Conservation (phyloP, 2,888 invertebrate genomes). For the Eristalis intricaria region DNA sequence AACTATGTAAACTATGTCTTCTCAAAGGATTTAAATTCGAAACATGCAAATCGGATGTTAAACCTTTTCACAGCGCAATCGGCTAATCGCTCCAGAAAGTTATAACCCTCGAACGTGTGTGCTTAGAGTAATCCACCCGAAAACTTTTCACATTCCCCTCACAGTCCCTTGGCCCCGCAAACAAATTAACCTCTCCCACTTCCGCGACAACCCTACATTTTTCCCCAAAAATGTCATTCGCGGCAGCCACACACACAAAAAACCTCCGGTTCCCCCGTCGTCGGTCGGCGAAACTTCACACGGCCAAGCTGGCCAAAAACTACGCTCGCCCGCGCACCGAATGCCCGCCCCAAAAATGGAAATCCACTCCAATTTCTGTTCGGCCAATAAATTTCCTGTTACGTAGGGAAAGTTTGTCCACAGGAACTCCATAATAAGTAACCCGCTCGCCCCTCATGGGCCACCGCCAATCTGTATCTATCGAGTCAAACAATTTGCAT, state of each 20-base stretch:
- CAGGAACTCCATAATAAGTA: constrained; percentile 53
- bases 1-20: not conserved
- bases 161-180: not conserved
- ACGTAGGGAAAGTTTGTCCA: constrained; percentile 69
- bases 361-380: constrained; percentile 70
- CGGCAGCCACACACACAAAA: not conserved
- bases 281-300: constrained; percentile 57
- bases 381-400: constrained; percentile 68
- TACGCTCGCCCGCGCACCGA: constrained; percentile 40
- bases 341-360: constrained; percentile 46
- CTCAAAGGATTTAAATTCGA: not conserved
- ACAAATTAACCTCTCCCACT: not conserved
- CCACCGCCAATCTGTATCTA: constrained; percentile 1
- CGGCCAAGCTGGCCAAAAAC: not conserved
- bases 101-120: not conserved
- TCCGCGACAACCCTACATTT: not conserved
- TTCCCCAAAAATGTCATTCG: not conserved
- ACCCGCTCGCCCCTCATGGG: not conserved
- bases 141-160: not conserved
- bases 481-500: constrained; percentile 66
- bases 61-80: not conserved
- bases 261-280: not conserved
- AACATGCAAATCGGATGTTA: not conserved
- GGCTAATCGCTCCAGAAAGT: not conserved
- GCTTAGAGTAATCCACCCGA: not conserved